Conservation (phyloP, 2,113 vertebrate genomes). For the Oenanthe melanoleuca region DNA sequence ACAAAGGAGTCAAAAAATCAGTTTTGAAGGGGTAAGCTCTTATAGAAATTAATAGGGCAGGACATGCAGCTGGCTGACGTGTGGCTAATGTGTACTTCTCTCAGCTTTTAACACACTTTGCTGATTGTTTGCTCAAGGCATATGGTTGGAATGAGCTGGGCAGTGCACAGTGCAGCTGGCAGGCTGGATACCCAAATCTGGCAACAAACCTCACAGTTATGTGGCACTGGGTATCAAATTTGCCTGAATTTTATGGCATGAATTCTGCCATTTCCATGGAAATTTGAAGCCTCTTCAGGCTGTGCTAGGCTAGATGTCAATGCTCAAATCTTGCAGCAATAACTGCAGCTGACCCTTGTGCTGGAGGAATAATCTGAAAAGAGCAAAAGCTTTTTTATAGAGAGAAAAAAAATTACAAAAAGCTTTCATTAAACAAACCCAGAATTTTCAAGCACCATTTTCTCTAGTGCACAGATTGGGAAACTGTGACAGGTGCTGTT, state of each 20-base stretch:
- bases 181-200: conserved; percentile 33
- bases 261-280: background rate
- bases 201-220: conserved; percentile 1
- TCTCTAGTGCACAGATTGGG: conserved; percentile 17
- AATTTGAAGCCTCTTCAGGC: background rate
- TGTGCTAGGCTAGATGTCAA: background rate
- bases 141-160: conserved; percentile 63
- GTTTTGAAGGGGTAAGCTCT: conserved; percentile 9
- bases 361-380: background rate
- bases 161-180: conserved; percentile 60
- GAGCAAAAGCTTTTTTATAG: background rate
- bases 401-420: background rate
- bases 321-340: background rate
- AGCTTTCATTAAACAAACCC: conserved; percentile 12
- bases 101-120: conserved; percentile 53
- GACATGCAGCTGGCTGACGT: conserved; percentile 38
- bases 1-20: background rate
- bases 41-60: conserved; percentile 23
- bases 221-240: conserved; percentile 20
- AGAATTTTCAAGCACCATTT: conserved; percentile 12
- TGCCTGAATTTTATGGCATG: background rate
- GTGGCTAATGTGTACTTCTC: conserved; percentile 33
- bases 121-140: conserved; percentile 61
- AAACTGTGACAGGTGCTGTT: conserved; percentile 48
- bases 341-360: background rate